Percentiles rank a stretch among this genome's conserved stretches.
These are phyloP conservation scores for Lucilia cuprina DNA, from an alignment of 1,140 invertebrate species.

Conservation along the genomic window DNA sequence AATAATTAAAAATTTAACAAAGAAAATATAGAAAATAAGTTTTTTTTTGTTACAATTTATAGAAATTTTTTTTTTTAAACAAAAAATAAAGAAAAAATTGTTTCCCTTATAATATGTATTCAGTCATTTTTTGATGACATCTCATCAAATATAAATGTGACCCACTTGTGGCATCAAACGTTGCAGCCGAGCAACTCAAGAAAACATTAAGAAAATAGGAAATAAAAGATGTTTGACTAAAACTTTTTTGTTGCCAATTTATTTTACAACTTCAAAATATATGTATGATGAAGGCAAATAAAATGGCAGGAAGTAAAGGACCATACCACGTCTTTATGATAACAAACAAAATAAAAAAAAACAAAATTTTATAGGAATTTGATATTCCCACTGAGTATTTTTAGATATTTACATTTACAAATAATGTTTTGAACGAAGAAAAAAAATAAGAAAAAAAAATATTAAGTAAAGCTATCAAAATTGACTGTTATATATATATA, in stretches of 20 bases:
- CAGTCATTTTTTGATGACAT: conserved; percentile 26
- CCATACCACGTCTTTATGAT: conserved; percentile 19
- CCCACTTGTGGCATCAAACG: conserved; percentile 36
- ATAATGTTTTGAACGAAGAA: no score
- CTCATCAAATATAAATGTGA: conserved; percentile 39
- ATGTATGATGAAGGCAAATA: neutral
- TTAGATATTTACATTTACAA: conserved; percentile 11
- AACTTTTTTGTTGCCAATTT: conserved; percentile 14
- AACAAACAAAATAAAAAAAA: neutral
- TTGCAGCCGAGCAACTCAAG: neutral
- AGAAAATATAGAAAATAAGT: neutral
- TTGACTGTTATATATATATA: no score
- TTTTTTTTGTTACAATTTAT: neutral
- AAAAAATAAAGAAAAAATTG: neutral
- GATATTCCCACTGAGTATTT: conserved; percentile 1
- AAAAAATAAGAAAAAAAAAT: no score
- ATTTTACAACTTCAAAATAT: neutral
- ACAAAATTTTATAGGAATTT: conserved; percentile 3
- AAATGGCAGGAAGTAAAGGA: neutral
- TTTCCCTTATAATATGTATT: neutral
- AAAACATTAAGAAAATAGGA: conserved; percentile 7
- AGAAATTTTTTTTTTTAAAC: neutral
- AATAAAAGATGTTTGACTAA: neutral
- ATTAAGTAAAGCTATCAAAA: neutral
- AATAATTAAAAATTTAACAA: neutral